Base-by-base conservation (phyloP, 2,797 vertebrate species). In the Melanotaenia pygmaea region DNA sequence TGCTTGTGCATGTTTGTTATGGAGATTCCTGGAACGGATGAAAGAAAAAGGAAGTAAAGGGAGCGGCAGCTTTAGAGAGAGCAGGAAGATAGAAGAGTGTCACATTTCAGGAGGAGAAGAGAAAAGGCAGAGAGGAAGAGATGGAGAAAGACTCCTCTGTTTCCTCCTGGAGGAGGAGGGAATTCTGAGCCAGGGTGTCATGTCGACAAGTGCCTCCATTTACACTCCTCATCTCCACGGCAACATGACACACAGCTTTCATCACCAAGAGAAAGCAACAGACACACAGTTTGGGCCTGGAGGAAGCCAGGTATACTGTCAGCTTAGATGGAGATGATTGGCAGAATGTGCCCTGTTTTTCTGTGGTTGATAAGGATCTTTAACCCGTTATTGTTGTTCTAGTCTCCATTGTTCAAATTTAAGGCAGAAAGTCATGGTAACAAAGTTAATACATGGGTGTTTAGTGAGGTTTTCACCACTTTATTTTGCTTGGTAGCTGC, bases 161-260 rank as follows among this genome's bases (percentile, higher is more conserved):
- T 89, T 84, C 76, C 72, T 83, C 74, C 77, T 85, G 73, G 63
- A 81, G 77, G 81, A 89, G 81, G 84, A 88, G 86, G 85, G 88
- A 92, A 92, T 93, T 93, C 90, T 91, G 87, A 90, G 85, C 81
- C 51, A 76, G 85, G 88, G 92, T 93, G 91, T 93, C 89, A 93
- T 90, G 88, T 91, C 81, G 85, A 90, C 87, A 90, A 87, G 85
- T 79, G 81, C 82, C 86, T 92, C 89, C 87, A 93, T 93, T 92
- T 93, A 89, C 89, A 88, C 88, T 81, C 90, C 80, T 86, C 79
- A 81, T 91, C 89, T 89, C 91, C 89, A 82, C 62, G 63, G 91
- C 77, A 88, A 91, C 86, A 81, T 79, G 86, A 88, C 81, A 88
- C 79, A 86, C 59, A 75, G 79, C 77, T 77, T 80, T 79, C 71